Base-by-base conservation (phyloP, 1,140 invertebrate species). In the Sitodiplosis mosellana region DNA sequence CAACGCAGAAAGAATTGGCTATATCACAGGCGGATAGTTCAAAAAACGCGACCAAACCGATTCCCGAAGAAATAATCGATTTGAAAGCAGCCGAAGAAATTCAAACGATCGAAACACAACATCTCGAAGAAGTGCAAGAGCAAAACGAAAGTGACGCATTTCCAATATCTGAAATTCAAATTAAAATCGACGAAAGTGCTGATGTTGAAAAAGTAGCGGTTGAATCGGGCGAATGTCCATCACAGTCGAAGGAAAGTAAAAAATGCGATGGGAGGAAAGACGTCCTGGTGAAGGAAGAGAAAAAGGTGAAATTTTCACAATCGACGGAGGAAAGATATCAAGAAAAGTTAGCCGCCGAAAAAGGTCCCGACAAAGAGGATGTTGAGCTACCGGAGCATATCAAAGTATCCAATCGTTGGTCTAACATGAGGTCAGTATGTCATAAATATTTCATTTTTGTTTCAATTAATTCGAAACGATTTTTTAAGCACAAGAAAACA, bases 241-340 rank as follows among this genome's bases (percentile, higher is more conserved):
- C 27, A 10, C n/a, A n/a, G n/a, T n/a, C n/a, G n/a, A n/a, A n/a
- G n/a, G n/a, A n/a, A n/a, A n/a, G n/a, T n/a, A n/a, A n/a, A n/a
- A 27, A 27, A 27, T 3, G 27, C 4, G 27, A 27, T 10, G 27
- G 27, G 10, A 27, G 27, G 10, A 27, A 27, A 27, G 27, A 27
- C 10, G 27, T 27, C 4, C 10, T 27, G 10, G 27, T 27, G 27
- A 27, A 27, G 27, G 27, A 27, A 27, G 61, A 64, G 43, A 64
- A 63, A 42, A 63, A 62, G 49, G 61, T 64, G 0, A 64, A 61
- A n/a, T 64, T 64, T 47, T 64, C 61, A 1, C 61, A 61, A 33
- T 53, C 61, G 4, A 61, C 64, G 44, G 61, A 64, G 40, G 61
- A 64, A 40, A 15, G 22, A 22, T 11, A 19, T 7, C 19, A 33